Conservation (phyloP, 2,888 invertebrate species). For the Boloria selene region DNA sequence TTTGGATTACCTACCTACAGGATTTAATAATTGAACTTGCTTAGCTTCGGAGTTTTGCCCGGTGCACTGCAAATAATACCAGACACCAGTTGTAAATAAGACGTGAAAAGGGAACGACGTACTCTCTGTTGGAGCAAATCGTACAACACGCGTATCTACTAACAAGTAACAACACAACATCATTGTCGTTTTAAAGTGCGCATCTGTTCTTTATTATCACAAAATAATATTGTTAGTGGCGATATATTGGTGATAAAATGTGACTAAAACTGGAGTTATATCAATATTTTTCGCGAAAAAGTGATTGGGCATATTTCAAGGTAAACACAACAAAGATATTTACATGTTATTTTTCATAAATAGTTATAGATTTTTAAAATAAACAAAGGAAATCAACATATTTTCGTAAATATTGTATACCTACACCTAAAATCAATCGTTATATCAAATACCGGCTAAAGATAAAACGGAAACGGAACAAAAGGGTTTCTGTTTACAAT, state of each 20-base stretch:
- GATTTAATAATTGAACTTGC: neutral
- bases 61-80: neutral
- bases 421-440: too few species aligned
- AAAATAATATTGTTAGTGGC: neutral
- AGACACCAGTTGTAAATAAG: slow-evolving; percentile 6
- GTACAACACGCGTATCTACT: slow-evolving; percentile 11
- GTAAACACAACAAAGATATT: slow-evolving; percentile 30
- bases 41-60: neutral
- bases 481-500: too few species aligned
- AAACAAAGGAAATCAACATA: too few species aligned
- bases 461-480: too few species aligned
- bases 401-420: too few species aligned
- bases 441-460: too few species aligned
- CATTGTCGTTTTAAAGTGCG: neutral
- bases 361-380: too few species aligned
- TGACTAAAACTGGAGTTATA: slow-evolving; percentile 3
- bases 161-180: neutral
- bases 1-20: too few species aligned
- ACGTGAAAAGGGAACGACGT: slow-evolving; percentile 13
- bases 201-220: neutral
- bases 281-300: slow-evolving; percentile 17
- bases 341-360: neutral
- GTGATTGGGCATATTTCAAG: slow-evolving; percentile 35
- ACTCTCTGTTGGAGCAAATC: neutral
- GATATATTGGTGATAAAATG: slow-evolving; percentile 21